Base-by-base conservation (phyloP, 2,888 invertebrate species). In the Gnatocerus cornutus region DNA sequence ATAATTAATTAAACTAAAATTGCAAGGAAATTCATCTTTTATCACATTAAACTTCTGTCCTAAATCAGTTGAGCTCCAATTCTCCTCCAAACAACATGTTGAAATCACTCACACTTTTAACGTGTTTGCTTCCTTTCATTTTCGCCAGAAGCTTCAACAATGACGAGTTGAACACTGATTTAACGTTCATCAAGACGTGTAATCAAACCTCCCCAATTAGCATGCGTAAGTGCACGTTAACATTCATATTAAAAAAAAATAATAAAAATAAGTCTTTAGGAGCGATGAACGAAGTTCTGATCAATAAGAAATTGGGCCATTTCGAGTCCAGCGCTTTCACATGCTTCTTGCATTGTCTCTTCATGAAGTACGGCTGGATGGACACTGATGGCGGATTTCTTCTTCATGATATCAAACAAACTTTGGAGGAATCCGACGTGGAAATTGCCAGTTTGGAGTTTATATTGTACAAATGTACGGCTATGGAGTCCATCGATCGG, bases 321-420 rank as follows among this genome's bases (percentile, higher is more conserved):
- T 71, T 72, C 13, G 77, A 80, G 43, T 77, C 81, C 0, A 79
- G 71, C 21, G 79, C 79, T 9, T 84, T 84, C 72, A 82, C 84
- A 72, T 85, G 85, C 73, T 85, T 85, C 68, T 72, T 85, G 41
- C 83, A 84, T 63, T 84, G 85, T 68, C 75, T 85, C 5, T 84
- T 84, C 74, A 80, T 78, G 4, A 83, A 83, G 73, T 85, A 85
- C 68, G 81, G 81, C 6, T 84, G 84, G 84, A 85, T 85, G 84
- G 84, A 85, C 65, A 80, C 81, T 66, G 83, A 83, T 12, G 84
- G 84, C 3, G 84, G 84, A 7, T 84, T 84, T 69, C 73, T 83
- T n/a, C 67, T 84, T 45, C 81, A 81, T 63, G 79, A 80, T 67
- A 84, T 85, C 45, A 81, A 80, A 71, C 71, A 71, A 5, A 77